Base-by-base conservation (phyloP, 2,113 vertebrate genomes). In the Atherinomorus stipes region DNA sequence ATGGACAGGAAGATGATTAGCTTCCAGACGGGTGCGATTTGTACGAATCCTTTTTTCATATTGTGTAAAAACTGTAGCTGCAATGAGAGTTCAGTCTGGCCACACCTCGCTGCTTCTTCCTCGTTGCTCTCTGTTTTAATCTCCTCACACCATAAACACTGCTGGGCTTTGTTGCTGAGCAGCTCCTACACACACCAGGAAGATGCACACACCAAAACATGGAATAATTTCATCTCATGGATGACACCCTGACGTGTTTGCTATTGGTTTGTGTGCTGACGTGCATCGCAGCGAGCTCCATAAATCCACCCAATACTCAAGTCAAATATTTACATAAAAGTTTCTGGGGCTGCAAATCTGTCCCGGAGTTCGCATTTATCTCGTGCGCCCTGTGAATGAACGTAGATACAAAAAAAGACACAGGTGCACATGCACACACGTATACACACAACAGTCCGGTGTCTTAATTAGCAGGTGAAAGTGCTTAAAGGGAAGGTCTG, bases 381-480 rank as follows among this genome's bases (percentile, higher is more conserved):
- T 76, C 57, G 64, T 37, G 38, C 44, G 49, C 1, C 47, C 37
- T 1, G 31, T 21, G 59, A 73, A 70, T 19, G 62, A 62, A 76
- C 71, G 42, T 49, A 62, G 13, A 11, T 15, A 18, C 13, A 50
- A 44, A 34, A 34, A 34, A 23, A 8, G 1, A 52, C 28, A 25
- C 28, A 61, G 22, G 58, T 58, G 42, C 50, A 52, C 57, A 26
- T 4, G 21, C 53, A 61, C 38, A 73, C 47, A 54, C 26, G 21
- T 21, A 58, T 64, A 67, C 50, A 44, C 52, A 71, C 44, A 70
- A 31, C 15, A 12, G 31, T 26, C 22, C 47, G 61, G 71, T 4
- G 62, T 84, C 75, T 89, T 94, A 94, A 94, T 94, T 93, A 94
- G 91, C 94, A 95, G 94, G 93, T 94, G 94, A 94, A 93, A 94